Conservation (phyloP, 2,888 invertebrate species). For the Encarsia formosa region DNA sequence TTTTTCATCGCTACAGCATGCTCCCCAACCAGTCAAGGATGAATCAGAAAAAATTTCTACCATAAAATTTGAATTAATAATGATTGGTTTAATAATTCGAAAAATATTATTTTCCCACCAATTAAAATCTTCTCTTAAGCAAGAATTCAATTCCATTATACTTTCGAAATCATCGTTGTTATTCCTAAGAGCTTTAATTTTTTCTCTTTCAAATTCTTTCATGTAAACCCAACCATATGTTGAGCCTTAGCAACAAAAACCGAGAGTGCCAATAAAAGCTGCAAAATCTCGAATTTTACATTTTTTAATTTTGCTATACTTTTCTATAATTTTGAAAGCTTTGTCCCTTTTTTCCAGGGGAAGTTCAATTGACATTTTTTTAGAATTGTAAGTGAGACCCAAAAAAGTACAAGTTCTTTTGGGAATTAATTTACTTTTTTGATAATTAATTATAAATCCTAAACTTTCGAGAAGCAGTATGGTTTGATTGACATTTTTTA, state of each 20-base stretch:
- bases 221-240: constrained; percentile 5
- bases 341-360: not conserved
- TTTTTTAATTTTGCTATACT: not conserved
- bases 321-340: not conserved
- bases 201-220: constrained; percentile 5
- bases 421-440: constrained; percentile 8
- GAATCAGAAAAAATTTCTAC: constrained; percentile 7
- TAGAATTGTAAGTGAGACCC: constrained; percentile 6
- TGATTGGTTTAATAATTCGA: not conserved
- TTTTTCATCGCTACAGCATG: not conserved
- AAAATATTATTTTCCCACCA: constrained; percentile 2
- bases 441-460: constrained; percentile 6
- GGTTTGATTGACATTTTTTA: not conserved
- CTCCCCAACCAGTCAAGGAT: constrained; percentile 1
- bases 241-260: not conserved
- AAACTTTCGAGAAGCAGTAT: not conserved
- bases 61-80: not conserved
- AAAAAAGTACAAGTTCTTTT: not conserved
- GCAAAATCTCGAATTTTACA: constrained; percentile 23
- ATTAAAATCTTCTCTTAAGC: not conserved
- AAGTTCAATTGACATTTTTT: not conserved
- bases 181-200: not conserved
- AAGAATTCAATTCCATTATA: not conserved
- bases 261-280: not conserved
- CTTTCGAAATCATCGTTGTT: not conserved